Conservation (phyloP, 2,888 invertebrate genomes). For the Spodoptera littoralis region DNA sequence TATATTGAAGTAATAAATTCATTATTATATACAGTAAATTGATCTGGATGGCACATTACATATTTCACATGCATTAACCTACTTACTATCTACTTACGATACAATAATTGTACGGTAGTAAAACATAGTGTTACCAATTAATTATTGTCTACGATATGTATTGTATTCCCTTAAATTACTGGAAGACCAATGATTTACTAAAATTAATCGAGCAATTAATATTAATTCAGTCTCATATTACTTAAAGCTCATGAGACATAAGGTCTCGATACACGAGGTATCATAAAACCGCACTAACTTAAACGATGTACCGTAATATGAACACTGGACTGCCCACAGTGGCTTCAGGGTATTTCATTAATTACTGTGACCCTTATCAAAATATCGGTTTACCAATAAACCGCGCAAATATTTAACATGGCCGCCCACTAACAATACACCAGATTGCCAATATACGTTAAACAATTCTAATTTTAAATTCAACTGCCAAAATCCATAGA, state of each 20-base stretch:
- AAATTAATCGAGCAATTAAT: too few species aligned
- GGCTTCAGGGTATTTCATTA: constrained; percentile 42
- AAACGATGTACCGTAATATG: constrained; percentile 30
- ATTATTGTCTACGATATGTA: too few species aligned
- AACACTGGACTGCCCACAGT: constrained; percentile 24
- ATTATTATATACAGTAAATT: constrained; percentile 34
- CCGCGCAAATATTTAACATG: constrained; percentile 1
- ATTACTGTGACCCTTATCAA: constrained; percentile 43
- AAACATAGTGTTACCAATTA: too few species aligned
- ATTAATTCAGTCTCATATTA: background rate
- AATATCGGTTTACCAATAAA: constrained; percentile 25
- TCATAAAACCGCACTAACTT: constrained; percentile 3
- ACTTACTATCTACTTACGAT: constrained; percentile 10
- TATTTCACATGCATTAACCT: background rate
- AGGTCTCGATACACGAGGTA: constrained; percentile 9
- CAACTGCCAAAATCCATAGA: constrained; percentile 68
- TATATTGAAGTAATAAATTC: constrained; percentile 38
- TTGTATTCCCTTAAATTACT: too few species aligned
- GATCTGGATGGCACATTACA: constrained; percentile 38
- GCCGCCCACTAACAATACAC: constrained; percentile 10
- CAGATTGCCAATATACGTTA: constrained; percentile 13
- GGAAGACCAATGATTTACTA: too few species aligned
- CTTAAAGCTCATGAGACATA: constrained; percentile 1
- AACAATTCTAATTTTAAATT: constrained; percentile 19
- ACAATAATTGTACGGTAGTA: background rate